Base-by-base conservation (phyloP, 2,113 vertebrate genomes). In the Danio rerio region DNA sequence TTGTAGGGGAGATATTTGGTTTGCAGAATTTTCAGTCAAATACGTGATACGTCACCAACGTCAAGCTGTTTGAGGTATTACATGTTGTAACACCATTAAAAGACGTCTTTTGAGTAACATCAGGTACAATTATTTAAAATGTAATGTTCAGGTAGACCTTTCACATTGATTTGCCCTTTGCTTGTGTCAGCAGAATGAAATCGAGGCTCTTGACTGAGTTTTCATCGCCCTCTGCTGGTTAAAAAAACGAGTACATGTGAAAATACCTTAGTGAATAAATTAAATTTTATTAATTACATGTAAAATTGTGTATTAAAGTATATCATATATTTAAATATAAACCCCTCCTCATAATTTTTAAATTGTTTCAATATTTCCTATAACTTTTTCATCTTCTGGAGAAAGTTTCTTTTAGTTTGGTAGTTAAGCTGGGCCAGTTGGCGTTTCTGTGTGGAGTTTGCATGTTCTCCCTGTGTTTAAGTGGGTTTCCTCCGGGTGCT, bases 221-320 rank as follows among this genome's bases (percentile, higher is more conserved):
- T 73, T 13, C 5, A 65, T 65, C 81, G 73, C 81, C 81, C 63
- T 47, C 81, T 82, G 73, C 63, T 59, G 81, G 21, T 59, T 18
- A 31, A 13, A 69, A 68, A 69, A 3, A 5, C 13, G 20, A 9
- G 53, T 71, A 43, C 7, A 59, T 49, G n/a, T 40, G 49, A 31
- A 31, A 31, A 31, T 31, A 31, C 31, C 31, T 31, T 31, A 31
- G 1, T 31, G 1, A 31, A 31, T 31, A 31, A 31, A 3, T 31
- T 31, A 31, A 31, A 31, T 31, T 31, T 3, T 31, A 31, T 31
- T 2, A 31, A 31, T 31, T 31, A 31, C 1, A 31, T 31, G 31
- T 31, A 31, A 31, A 31, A 31, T 31, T 31, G 31, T 31, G 31
- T 31, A 31, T 31, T 31, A 31, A 31, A 31, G 31, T 31, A 31